These are phyloP conservation scores for Linurgus olivaceus DNA, from an alignment of 2,797 vertebrate genomes.

Conservation along the genomic window DNA sequence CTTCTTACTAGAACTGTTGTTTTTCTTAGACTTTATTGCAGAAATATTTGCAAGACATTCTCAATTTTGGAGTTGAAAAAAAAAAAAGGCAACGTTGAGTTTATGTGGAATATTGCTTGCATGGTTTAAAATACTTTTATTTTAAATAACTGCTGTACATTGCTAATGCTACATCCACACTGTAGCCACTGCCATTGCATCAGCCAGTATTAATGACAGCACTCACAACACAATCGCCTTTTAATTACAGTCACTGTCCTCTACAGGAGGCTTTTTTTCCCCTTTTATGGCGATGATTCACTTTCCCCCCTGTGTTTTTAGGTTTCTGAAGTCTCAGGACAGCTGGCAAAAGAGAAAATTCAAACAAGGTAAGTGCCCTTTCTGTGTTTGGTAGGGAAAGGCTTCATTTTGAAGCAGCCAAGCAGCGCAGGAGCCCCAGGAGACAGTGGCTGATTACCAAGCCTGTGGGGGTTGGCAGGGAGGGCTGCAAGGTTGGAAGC, in stretches of 20 bases:
- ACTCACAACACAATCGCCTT: not conserved
- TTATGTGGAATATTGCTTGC: not conserved
- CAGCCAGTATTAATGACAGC: not conserved
- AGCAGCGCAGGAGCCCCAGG: not conserved
- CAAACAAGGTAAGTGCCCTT: not conserved
- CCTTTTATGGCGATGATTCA: not conserved
- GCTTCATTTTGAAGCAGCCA: not conserved
- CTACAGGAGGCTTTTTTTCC: fast-evolving
- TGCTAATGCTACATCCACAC: not conserved
- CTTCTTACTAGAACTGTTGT: not conserved
- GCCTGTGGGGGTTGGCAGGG: not conserved
- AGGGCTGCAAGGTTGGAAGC: constrained; percentile 24
- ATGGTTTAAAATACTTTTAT: not conserved
- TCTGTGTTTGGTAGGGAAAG: not conserved
- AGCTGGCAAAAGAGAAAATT: not conserved
- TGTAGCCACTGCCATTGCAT: not conserved
- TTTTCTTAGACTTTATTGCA: not conserved
- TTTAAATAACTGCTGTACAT: not conserved
- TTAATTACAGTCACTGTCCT: not conserved
- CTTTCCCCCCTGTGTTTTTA: not conserved
- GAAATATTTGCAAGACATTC: not conserved
- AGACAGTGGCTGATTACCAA: not conserved
- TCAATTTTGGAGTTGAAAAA: not conserved
- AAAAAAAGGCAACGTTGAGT: not conserved
- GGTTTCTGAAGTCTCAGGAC: not conserved